Conservation (phyloP, 2,113 vertebrate species). For the Cyprinodon tularosa region DNA sequence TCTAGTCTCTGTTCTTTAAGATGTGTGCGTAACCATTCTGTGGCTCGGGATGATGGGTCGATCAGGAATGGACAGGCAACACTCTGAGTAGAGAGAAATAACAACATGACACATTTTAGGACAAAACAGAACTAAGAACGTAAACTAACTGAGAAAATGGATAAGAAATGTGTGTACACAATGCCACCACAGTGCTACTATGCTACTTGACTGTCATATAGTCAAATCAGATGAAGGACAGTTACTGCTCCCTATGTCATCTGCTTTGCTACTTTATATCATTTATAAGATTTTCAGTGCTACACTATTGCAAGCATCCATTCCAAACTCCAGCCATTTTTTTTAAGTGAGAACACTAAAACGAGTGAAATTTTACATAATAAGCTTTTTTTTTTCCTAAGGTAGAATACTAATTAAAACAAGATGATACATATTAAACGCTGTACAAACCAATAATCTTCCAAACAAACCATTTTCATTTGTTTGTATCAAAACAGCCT, state of each 20-base stretch:
- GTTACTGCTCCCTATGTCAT: slow-evolving; percentile 21
- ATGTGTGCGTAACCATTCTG: slow-evolving; percentile 92
- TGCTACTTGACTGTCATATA: slow-evolving; percentile 31
- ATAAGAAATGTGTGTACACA: background rate
- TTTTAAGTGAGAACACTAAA: no score
- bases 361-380: no score
- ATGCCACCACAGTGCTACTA: slow-evolving; percentile 6
- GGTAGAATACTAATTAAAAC: background rate
- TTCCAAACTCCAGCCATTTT: background rate
- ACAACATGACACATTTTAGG: slow-evolving; percentile 12
- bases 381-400: background rate
- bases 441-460: no score
- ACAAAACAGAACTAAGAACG: background rate
- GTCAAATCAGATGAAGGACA: slow-evolving; percentile 24
- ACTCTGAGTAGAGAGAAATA: slow-evolving; percentile 76
- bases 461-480: background rate
- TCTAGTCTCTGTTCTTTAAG: slow-evolving; percentile 89
- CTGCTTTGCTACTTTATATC: slow-evolving; percentile 35
- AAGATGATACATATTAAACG: background rate
- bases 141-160: background rate
- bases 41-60: slow-evolving; percentile 93
- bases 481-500: background rate
- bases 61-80: slow-evolving; percentile 94
- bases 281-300: slow-evolving; percentile 20
- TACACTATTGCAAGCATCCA: background rate